phyloP scores from a whole-genome alignment of 2,888 invertebrate species.

The Leptopilina myrica region DNA sequence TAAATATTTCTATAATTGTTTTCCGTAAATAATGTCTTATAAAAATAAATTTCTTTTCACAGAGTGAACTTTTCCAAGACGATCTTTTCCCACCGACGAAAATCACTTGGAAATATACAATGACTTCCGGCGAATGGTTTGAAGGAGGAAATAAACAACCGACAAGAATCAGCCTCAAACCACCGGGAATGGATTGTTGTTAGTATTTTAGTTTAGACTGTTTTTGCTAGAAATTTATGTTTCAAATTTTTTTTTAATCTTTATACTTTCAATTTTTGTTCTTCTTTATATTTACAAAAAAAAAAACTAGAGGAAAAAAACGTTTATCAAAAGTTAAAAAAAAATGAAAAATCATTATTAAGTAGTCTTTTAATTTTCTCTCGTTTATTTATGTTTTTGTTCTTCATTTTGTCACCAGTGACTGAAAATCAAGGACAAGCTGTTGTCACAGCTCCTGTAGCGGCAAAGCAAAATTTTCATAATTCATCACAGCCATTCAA shows the following conservation, averaged over 20 bases:
- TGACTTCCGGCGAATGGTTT: conserved; percentile 89
- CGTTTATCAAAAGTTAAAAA: background rate
- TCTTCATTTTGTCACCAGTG: conserved; percentile 66
- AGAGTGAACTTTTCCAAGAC: conserved; percentile 98
- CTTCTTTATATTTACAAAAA: background rate
- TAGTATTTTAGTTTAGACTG: conserved; percentile 71
- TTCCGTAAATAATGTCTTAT: too few species aligned
- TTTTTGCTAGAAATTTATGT: background rate
- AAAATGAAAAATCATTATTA: conserved; percentile 22
- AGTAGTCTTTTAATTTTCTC: conserved; percentile 31
- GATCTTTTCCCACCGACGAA: conserved; percentile 96
- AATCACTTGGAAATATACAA: conserved; percentile 90
- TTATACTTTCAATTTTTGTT: background rate
- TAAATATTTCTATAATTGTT: too few species aligned
- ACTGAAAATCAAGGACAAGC: conserved; percentile 78
- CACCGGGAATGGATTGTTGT: conserved; percentile 92
- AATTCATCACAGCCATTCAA: conserved; percentile 77
- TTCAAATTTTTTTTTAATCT: background rate
- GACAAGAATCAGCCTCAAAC: conserved; percentile 85
- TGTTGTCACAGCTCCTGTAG: conserved; percentile 70
- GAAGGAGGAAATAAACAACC: conserved; percentile 81
- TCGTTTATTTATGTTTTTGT: conserved; percentile 16
- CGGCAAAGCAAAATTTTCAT: conserved; percentile 77
- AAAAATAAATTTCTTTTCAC: conserved; percentile 56
- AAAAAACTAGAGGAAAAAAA: background rate